Conservation (phyloP, 2,113 vertebrate genomes). For the Crotalus horridus region DNA sequence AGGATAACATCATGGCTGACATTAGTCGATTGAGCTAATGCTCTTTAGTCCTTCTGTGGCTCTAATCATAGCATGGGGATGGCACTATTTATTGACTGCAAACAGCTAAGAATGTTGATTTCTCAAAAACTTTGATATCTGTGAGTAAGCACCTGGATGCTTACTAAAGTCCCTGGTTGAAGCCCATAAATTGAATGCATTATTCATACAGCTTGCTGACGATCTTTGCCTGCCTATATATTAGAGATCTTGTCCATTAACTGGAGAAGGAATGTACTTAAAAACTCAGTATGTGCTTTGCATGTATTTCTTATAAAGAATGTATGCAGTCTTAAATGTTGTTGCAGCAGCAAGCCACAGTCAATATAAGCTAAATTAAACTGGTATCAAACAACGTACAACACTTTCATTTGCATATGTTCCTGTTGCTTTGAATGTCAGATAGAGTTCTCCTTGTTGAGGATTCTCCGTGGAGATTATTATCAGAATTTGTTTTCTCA, state of each 20-base stretch:
- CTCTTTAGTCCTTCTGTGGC: neutral
- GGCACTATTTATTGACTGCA: neutral
- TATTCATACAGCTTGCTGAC: constrained; percentile 42
- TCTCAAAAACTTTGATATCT: constrained; percentile 1
- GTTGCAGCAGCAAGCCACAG: neutral
- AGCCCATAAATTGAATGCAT: constrained; percentile 38
- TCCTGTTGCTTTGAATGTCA: neutral
- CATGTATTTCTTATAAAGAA: constrained; percentile 50
- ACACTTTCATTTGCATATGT: neutral
- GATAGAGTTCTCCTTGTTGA: neutral
- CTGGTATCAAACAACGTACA: neutral
- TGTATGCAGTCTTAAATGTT: neutral
- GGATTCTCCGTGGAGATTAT: neutral
- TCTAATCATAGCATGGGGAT: neutral
- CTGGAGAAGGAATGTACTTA: constrained; percentile 45
- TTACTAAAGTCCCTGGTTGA: neutral
- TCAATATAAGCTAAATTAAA: neutral
- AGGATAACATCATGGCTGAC: neutral
- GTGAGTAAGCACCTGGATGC: neutral
- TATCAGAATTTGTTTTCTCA: neutral
- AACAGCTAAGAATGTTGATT: neutral
- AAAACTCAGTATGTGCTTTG: constrained; percentile 41
- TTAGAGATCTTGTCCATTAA: constrained; percentile 26
- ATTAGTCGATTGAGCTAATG: neutral
- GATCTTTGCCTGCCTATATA: constrained; percentile 20